These are phyloP conservation scores for Agrotis puta DNA, from an alignment of 2,888 invertebrate species.

Conservation along the genomic window DNA sequence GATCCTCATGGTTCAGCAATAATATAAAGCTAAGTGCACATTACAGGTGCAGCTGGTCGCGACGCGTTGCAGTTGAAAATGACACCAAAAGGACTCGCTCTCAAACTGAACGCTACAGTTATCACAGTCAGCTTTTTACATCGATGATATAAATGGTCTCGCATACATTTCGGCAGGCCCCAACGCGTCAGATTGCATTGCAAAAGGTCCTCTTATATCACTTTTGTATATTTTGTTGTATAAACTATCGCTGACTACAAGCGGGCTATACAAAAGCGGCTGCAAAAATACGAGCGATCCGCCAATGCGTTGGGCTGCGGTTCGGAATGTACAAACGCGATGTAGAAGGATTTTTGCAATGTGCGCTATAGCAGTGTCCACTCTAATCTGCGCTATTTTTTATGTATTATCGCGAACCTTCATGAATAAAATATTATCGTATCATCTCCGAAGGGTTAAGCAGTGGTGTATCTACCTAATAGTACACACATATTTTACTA, in stretches of 20 bases:
- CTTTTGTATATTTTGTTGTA: not conserved
- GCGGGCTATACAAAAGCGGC: not conserved
- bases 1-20: no score
- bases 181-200: not conserved
- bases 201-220: not conserved
- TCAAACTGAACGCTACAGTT: not conserved
- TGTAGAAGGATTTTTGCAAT: not conserved
- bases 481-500: no score
- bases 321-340: not conserved
- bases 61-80: not conserved
- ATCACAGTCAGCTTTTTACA: not conserved
- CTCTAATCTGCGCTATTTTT: not conserved
- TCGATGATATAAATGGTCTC: no score
- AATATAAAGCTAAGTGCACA: not conserved
- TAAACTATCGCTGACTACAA: not conserved
- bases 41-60: not conserved
- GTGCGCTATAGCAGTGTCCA: not conserved
- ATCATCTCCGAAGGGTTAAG: no score
- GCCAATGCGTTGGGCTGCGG: not conserved
- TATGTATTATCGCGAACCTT: no score
- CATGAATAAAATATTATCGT: no score
- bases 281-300: not conserved
- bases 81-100: not conserved
- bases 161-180: not conserved
- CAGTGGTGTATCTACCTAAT: no score